Evolutionary conservation across 2,113 vertebrate species (phyloP).

Genomic region (Aphyosemion australe): DNA sequence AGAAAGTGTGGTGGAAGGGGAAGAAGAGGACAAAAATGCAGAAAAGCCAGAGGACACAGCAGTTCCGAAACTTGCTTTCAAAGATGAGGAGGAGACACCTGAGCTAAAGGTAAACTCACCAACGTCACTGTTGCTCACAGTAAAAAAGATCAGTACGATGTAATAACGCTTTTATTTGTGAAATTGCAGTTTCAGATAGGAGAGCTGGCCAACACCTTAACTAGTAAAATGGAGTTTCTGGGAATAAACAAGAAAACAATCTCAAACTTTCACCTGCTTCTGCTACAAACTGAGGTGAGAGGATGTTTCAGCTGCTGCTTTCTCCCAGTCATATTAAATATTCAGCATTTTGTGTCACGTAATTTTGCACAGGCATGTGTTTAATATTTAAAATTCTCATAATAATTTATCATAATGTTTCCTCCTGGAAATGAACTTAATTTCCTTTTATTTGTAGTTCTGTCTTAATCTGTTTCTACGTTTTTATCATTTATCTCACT

Average conservation of each 20-base stretch:
- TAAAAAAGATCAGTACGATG: neutral
- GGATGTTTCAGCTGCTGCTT: conserved; percentile 3
- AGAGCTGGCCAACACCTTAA: conserved; percentile 96
- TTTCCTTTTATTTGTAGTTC: conserved; percentile 32
- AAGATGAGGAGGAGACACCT: conserved; percentile 83
- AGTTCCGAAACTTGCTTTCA: conserved; percentile 74
- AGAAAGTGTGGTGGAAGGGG: conserved; percentile 77
- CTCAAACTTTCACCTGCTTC: conserved; percentile 97
- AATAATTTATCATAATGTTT: conserved; percentile 54
- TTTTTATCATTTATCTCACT: neutral
- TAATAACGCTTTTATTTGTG: neutral
- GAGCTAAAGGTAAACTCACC: conserved; percentile 87
- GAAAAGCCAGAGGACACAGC: conserved; percentile 81
- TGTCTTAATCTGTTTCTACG: neutral
- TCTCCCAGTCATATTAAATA: conserved; percentile 52
- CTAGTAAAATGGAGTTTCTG: conserved; percentile 97
- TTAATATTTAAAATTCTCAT: conserved; percentile 71
- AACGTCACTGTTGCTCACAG: neutral
- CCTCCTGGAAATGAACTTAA: conserved; percentile 18
- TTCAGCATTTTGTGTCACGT: conserved; percentile 46
- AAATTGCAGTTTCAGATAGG: conserved; percentile 94
- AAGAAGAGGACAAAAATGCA: conserved; percentile 81
- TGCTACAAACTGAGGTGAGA: conserved; percentile 94
- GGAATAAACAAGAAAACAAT: conserved; percentile 96
- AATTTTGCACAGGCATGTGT: conserved; percentile 34